Evolutionary conservation across 2,113 vertebrate species (phyloP).

Genomic region (Malurus melanocephalus): DNA sequence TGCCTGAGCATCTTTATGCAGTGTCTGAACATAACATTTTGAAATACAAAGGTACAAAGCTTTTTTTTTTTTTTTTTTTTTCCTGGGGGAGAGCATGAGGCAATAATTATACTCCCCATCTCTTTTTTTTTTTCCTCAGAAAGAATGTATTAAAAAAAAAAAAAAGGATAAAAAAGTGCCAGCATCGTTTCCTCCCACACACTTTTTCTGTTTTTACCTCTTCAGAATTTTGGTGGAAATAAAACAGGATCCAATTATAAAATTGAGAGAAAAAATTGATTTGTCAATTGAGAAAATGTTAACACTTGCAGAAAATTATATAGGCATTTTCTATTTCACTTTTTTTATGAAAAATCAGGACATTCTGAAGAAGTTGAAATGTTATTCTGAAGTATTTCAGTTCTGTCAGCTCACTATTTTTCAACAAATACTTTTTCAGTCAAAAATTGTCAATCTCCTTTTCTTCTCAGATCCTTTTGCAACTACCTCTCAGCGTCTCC

Average conservation of each 20-base stretch:
- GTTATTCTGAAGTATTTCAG: slow-evolving; percentile 50
- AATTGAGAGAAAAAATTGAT: slow-evolving; percentile 45
- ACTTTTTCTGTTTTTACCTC: slow-evolving; percentile 47
- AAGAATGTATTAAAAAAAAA: not conserved
- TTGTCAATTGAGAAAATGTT: slow-evolving; percentile 50
- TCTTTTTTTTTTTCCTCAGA: not conserved
- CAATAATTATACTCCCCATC: slow-evolving; percentile 23
- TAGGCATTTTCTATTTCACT: slow-evolving; percentile 14
- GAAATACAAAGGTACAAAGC: slow-evolving; percentile 3
- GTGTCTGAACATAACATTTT: slow-evolving; percentile 12
- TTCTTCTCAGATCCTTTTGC: not conserved
- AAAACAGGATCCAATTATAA: slow-evolving; percentile 42
- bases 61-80: not conserved
- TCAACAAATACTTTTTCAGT: slow-evolving; percentile 28
- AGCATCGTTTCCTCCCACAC: slow-evolving; percentile 17
- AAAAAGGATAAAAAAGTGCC: not conserved
- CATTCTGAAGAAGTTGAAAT: slow-evolving; percentile 40
- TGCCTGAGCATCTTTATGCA: not conserved
- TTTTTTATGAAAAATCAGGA: slow-evolving; percentile 35
- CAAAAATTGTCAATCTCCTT: slow-evolving; percentile 44
- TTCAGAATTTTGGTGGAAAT: slow-evolving; percentile 46
- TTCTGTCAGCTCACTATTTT: slow-evolving; percentile 58
- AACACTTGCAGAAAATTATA: slow-evolving; percentile 49
- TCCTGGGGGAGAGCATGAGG: not conserved
- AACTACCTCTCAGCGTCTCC: not conserved